Conservation (phyloP, 2,113 vertebrate species). For the Neodontobutis hainanensis region DNA sequence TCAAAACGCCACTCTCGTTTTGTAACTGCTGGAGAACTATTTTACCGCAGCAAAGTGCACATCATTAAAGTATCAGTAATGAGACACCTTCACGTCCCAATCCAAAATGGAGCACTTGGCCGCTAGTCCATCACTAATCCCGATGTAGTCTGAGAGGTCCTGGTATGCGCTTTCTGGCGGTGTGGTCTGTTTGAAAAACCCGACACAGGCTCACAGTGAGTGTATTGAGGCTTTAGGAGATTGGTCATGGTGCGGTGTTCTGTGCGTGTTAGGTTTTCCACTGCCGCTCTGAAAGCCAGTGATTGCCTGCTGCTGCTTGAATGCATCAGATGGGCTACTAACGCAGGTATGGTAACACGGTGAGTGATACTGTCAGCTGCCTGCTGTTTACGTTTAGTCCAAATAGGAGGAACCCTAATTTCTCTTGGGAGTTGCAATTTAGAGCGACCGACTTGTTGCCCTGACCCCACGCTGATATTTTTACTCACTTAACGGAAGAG, state of each 20-base stretch:
- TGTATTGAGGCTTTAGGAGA: slow-evolving; percentile 17
- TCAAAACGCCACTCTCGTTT: slow-evolving; percentile 52
- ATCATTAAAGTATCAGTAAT: slow-evolving; percentile 44
- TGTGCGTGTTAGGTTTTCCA: slow-evolving; percentile 28
- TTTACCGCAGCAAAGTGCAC: slow-evolving; percentile 35
- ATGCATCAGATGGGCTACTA: slow-evolving; percentile 35
- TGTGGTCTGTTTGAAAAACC: slow-evolving; percentile 18
- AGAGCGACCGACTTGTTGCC: slow-evolving; percentile 58
- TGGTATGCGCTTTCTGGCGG: not conserved
- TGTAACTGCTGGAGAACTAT: slow-evolving; percentile 28
- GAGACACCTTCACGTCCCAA: slow-evolving; percentile 39
- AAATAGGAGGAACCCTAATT: slow-evolving; percentile 61
- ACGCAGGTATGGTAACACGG: slow-evolving; percentile 31
- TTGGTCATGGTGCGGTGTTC: slow-evolving; percentile 27
- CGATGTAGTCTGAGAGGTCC: slow-evolving; percentile 3
- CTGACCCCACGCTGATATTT: slow-evolving; percentile 59
- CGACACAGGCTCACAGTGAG: slow-evolving; percentile 20
- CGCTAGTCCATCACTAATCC: slow-evolving; percentile 25
- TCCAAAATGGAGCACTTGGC: slow-evolving; percentile 22
- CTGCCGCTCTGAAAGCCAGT: slow-evolving; percentile 19
- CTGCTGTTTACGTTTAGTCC: slow-evolving; percentile 66
- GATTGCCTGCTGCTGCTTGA: slow-evolving; percentile 39
- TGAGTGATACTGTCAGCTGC: slow-evolving; percentile 60
- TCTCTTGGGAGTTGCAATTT: slow-evolving; percentile 66
- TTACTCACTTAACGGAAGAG: slow-evolving; percentile 30